Base-by-base conservation (phyloP, 2,888 invertebrate genomes). In the Ochropacha duplaris region DNA sequence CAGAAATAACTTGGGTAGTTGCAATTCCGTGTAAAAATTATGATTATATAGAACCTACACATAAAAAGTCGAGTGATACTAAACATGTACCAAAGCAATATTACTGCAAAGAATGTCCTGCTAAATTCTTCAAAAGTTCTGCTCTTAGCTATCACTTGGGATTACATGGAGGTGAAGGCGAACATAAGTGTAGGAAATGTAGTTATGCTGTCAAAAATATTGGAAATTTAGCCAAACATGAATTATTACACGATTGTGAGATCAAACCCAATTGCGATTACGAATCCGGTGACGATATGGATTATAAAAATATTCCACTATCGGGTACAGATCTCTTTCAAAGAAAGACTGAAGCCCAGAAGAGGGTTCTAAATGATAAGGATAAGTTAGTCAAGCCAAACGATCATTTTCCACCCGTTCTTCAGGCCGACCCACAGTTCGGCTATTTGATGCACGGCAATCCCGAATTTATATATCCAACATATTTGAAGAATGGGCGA, bases 391-490 rank as follows among this genome's bases (percentile, higher is more conserved):
- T 92, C 11, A 91, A 89, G 68, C 93, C 93, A 6, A 93, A 92
- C 62, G 93, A 93, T 65, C 93, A 93, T 72, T 93, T 93, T 67
- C 92, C 92, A 22, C 92, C 93, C 12, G 87, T 93, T 0, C 84
- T 94, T 49, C 90, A 93, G 64, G 93, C 94, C 4, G 95, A 96
- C 78, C 95, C 95, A 5, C 95, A 95, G 73, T 95, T 95, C 69
- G 95, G 95, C 4, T 93, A 94, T 60, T 84, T 94, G 36, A 95
- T 95, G 94, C 94, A 95, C 63, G 96, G 96, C 4, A 96, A 96
- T 84, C 96, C 96, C 0, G 95, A 96, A 67, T 96, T 96, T 72
- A 94, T 95, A 56, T 96, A 96, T 76, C 96, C 96, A 1, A 95
- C 95, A 0, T 95, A 95, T 66, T 77, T 96, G 58, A 95, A 96